Evolutionary conservation across 2,888 invertebrate genomes (phyloP).

Genomic region (Exephanes ischioxanthus): DNA sequence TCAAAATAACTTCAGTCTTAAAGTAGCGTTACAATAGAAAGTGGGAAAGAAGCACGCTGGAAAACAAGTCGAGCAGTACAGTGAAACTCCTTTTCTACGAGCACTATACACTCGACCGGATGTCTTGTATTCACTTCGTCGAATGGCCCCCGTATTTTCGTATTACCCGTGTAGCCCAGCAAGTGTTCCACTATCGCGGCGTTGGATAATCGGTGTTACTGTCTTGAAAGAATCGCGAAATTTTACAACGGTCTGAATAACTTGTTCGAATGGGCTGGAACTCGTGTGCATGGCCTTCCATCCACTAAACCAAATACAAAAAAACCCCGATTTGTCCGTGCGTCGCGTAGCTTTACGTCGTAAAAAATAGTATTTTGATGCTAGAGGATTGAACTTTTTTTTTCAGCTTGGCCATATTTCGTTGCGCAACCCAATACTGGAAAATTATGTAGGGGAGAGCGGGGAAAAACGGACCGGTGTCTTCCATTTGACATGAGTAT

Average conservation of each 20-base stretch:
- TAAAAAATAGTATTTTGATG: background rate
- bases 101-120: conserved; percentile 1
- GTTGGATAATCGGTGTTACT: conserved; percentile 2
- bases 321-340: background rate
- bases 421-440: background rate
- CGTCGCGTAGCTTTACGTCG: background rate
- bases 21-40: conserved; percentile 10
- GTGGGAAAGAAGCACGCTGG: background rate
- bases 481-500: background rate
- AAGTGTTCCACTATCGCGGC: background rate
- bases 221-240: background rate
- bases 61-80: background rate
- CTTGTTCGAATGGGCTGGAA: background rate
- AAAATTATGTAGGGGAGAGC: background rate
- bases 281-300: background rate
- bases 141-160: conserved; percentile 1
- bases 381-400: conserved; percentile 5
- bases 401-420: background rate
- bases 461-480: background rate
- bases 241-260: background rate
- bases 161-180: background rate
- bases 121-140: background rate
- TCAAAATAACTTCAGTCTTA: conserved; percentile 29
- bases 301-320: background rate
- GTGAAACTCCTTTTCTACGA: conserved; percentile 26